A percentile compares a stretch with the other conserved stretches of the same genome.
These are phyloP conservation scores for Lasioglossum malachurum DNA, from an alignment of 2,888 invertebrate genomes.

Conservation along the genomic window DNA sequence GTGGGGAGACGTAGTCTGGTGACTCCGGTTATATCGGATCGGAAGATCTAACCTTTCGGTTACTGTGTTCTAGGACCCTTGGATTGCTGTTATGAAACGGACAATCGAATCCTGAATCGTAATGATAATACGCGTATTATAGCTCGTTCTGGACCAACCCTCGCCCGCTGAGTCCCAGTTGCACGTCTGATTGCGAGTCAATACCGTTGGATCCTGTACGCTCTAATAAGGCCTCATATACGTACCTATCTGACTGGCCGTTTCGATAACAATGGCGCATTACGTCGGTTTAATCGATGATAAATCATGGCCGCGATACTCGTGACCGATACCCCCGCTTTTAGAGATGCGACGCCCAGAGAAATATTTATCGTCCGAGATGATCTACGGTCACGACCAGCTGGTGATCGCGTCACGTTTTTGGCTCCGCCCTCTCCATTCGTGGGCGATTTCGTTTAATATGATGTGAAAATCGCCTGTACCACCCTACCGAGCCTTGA, in stretches of 20 bases:
- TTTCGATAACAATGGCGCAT: constrained; percentile 78
- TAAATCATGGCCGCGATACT: constrained; percentile 77
- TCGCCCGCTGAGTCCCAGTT: constrained; percentile 61
- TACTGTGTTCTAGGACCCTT: constrained; percentile 29
- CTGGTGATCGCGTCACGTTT: neutral
- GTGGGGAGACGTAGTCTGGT: no score
- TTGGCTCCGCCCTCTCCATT: neutral
- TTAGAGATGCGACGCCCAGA: constrained; percentile 56
- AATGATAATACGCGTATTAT: constrained; percentile 71
- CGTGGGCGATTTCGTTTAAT: neutral
- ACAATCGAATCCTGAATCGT: constrained; percentile 71
- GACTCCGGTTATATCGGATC: neutral
- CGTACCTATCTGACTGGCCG: constrained; percentile 73
- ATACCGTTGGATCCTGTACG: constrained; percentile 75
- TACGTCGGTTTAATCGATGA: constrained; percentile 81
- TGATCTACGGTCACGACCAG: constrained; percentile 23
- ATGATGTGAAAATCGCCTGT: neutral
- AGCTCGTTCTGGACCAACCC: constrained; percentile 66
- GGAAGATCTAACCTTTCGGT: constrained; percentile 13
- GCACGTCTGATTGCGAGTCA: constrained; percentile 79
- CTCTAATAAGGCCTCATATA: constrained; percentile 76
- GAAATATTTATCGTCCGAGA: constrained; percentile 63
- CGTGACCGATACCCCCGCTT: constrained; percentile 64
- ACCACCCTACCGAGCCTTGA: neutral
- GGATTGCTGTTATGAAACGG: constrained; percentile 58